Evolutionary conservation across 2,888 invertebrate genomes (phyloP).

Genomic region (Eumacrocentrus americanus): DNA sequence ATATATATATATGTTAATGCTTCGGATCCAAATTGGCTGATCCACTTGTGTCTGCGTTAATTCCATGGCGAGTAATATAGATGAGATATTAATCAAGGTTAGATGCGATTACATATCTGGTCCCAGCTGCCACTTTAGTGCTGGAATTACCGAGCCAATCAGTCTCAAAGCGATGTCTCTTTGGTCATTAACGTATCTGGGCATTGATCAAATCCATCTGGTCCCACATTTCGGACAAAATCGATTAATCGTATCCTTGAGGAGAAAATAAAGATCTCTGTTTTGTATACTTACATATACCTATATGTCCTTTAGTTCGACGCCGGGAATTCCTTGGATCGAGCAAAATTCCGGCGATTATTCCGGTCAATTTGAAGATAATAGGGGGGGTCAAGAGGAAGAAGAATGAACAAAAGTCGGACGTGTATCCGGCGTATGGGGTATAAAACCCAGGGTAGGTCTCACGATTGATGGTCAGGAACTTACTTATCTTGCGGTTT

Average conservation of each 20-base stretch:
- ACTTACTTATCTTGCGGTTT: conserved; percentile 12
- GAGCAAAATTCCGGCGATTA: not conserved
- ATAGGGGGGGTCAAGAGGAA: not conserved
- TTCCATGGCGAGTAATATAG: not conserved
- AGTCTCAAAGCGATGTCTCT: conserved; percentile 4
- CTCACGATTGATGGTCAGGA: conserved; percentile 7
- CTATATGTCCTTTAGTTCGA: not conserved
- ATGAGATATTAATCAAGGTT: conserved; percentile 2
- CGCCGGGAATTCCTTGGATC: too few relatives aligned
- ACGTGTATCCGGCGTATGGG: not conserved
- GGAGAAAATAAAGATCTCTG: not conserved
- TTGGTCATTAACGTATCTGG: conserved; percentile 6
- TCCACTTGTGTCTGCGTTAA: not conserved
- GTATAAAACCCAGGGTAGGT: not conserved
- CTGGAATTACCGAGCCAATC: conserved; percentile 1
- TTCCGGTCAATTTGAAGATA: not conserved
- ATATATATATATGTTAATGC: too few relatives aligned
- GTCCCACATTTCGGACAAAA: not conserved
- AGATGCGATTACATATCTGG: not conserved
- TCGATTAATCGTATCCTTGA: not conserved
- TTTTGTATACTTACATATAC: not conserved
- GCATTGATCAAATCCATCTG: not conserved
- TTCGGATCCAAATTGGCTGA: not conserved
- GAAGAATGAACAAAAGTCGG: conserved; percentile 3
- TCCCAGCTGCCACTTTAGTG: not conserved